Percentiles rank a stretch among this genome's conserved stretches.
These are phyloP conservation scores for Exephanes ischioxanthus DNA, from an alignment of 2,888 invertebrate genomes.

Conservation along the genomic window DNA sequence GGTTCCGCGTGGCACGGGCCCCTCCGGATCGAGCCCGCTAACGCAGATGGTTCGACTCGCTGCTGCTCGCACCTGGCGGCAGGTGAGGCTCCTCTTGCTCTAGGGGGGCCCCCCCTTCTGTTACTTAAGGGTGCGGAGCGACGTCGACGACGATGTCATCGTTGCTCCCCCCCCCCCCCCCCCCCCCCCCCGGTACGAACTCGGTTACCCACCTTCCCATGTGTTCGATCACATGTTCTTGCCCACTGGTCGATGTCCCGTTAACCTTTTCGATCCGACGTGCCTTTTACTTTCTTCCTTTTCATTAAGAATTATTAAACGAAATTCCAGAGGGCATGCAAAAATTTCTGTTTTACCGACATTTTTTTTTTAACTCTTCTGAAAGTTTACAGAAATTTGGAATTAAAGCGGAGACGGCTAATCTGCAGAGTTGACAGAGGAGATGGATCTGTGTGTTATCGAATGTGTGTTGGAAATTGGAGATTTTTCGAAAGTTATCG, in stretches of 20 bases:
- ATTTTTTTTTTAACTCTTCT: neutral
- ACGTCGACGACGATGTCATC: conserved; percentile 30
- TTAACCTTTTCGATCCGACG: conserved; percentile 17
- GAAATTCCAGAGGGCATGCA: no score
- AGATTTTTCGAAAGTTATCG: no score
- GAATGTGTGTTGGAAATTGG: no score
- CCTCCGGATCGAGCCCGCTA: conserved; percentile 67
- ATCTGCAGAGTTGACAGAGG: no score
- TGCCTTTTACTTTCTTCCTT: neutral
- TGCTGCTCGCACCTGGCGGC: conserved; percentile 80
- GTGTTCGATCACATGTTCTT: conserved; percentile 65
- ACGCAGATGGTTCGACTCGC: conserved; percentile 79
- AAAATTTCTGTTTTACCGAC: no score
- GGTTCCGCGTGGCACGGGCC: conserved; percentile 77
- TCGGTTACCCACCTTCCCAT: conserved; percentile 39
- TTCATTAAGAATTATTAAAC: neutral
- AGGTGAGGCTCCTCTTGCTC: conserved; percentile 74
- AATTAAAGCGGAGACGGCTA: no score
- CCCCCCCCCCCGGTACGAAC: neutral
- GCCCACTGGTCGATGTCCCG: conserved; percentile 39
- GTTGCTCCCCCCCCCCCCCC: conserved; percentile 10
- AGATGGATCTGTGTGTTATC: no score
- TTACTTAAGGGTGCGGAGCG: conserved; percentile 52
- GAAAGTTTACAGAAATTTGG: no score
- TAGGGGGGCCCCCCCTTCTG: conserved; percentile 73